phyloP scores from a whole-genome alignment of 2,888 invertebrate genomes.

The Melinopterus prodromus region DNA sequence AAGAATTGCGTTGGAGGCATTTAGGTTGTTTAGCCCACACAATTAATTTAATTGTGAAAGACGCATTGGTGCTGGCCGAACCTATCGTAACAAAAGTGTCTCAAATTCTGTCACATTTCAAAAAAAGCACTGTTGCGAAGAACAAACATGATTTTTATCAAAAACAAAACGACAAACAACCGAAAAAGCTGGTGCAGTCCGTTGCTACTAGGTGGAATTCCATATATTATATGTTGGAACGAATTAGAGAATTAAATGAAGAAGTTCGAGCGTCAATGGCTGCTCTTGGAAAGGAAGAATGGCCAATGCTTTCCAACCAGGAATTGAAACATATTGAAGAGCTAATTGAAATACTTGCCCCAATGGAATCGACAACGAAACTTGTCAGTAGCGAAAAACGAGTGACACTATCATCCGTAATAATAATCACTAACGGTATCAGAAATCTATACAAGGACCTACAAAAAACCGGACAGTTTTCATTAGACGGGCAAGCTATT shows the following conservation, averaged over 20 bases:
- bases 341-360: constrained; percentile 34
- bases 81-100: constrained; percentile 1
- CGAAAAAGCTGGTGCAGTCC: constrained; percentile 33
- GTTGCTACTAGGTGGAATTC: constrained; percentile 38
- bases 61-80: constrained; percentile 35
- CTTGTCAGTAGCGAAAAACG: constrained; percentile 33
- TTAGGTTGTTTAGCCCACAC: constrained; percentile 49
- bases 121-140: constrained; percentile 10
- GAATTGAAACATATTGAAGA: constrained; percentile 37
- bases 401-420: constrained; percentile 11
- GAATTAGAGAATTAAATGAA: constrained; percentile 32
- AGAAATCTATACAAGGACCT: no score
- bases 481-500: no score
- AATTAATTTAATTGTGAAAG: constrained; percentile 45
- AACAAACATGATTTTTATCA: constrained; percentile 22
- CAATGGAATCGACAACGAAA: constrained; percentile 37
- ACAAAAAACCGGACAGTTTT: no score
- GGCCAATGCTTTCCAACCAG: constrained; percentile 4
- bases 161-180: constrained; percentile 24
- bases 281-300: constrained; percentile 27
- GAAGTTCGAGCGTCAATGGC: constrained; percentile 31
- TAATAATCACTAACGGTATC: constrained; percentile 5
- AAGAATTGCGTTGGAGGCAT: constrained; percentile 41
- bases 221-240: constrained; percentile 38
- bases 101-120: constrained; percentile 14